Evolutionary conservation across 2,113 vertebrate genomes (phyloP), one percentile per base, ranked within the genome.

Genomic region (Opisthocomus hoazin): DNA sequence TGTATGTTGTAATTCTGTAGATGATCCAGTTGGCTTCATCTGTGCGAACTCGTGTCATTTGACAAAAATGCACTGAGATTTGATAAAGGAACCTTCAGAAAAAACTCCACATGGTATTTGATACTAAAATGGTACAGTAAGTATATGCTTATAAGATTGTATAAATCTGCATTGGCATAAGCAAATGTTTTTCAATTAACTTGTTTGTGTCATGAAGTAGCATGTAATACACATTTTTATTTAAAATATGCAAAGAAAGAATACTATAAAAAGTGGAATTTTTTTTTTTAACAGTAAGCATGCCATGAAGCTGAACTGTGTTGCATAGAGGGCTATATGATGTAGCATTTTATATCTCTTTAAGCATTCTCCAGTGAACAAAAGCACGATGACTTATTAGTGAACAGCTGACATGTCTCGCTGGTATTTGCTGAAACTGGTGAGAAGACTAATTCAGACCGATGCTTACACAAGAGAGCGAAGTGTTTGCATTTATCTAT

Each of bases 401-500:
- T 41, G 93, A 96, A 46, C 84, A 92, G 78, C 71, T 93, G 77
- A 68, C 63, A 95, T 21, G 23, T 94, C 90, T 95, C 10, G 2
- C 87, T 95, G 51, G 78, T 90, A 60, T 69, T 94, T 34, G 24
- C 68, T 94, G 13, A 78, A 89, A 82, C 50, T 85, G 53, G 39
- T 89, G 87, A 94, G 88, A 85, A 82, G 60, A 45, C 75, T 88
- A 29, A 78, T 97, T 91, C 89, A 57, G 63, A 45, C 45, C 4
- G 2, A 60, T 94, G 65, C 92, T 80, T 87, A 76, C 51, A 80
- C 54, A 90, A 92, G 68, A 92, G 75, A 79, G 73, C 74, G 89
- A 64, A 92, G 83, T 29, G 3, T 91, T 97, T 96, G 94, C 22
- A 69, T 92, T 92, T 94, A 82, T 94, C 78, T 94, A 0, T 48